Evolutionary conservation across 2,797 vertebrate genomes (phyloP).

Genomic region (Chloroceryle amazona): DNA sequence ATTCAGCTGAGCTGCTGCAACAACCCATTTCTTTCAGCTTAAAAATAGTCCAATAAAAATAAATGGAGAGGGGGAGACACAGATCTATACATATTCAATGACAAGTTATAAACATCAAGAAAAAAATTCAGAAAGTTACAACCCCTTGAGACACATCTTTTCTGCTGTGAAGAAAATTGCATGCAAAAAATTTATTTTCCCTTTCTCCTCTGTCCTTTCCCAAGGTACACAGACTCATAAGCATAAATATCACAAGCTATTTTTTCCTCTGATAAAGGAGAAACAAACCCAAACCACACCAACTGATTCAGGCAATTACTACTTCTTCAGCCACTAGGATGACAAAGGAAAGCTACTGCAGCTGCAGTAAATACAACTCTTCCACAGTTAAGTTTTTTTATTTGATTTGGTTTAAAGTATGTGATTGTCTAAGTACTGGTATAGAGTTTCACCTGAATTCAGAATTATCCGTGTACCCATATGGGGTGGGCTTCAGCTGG

Average conservation of each 20-base stretch:
- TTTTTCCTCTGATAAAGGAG: not conserved
- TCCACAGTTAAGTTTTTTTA: not conserved
- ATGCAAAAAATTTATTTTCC: not conserved
- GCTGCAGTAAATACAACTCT: not conserved
- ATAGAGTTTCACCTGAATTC: not conserved
- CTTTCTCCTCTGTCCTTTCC: not conserved
- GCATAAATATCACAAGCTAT: not conserved
- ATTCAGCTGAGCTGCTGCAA: not conserved
- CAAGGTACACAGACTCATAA: not conserved
- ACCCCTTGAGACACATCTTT: not conserved
- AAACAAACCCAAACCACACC: not conserved
- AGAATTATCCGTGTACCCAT: not conserved
- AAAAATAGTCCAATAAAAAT: not conserved
- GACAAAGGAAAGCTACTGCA: not conserved
- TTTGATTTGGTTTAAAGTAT: not conserved
- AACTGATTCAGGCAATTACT: not conserved
- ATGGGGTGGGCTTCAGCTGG: not conserved
- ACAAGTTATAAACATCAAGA: not conserved
- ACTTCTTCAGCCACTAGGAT: not conserved
- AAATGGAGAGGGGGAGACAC: not conserved
- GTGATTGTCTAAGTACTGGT: not conserved
- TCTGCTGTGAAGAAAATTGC: not conserved
- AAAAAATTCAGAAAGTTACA: not conserved
- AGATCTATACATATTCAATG: not conserved
- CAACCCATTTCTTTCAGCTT: not conserved